Evolutionary conservation across 1,140 invertebrate genomes (phyloP), one percentile per base, ranked within the genome.

Genomic region (Mesaphorura yosii): DNA sequence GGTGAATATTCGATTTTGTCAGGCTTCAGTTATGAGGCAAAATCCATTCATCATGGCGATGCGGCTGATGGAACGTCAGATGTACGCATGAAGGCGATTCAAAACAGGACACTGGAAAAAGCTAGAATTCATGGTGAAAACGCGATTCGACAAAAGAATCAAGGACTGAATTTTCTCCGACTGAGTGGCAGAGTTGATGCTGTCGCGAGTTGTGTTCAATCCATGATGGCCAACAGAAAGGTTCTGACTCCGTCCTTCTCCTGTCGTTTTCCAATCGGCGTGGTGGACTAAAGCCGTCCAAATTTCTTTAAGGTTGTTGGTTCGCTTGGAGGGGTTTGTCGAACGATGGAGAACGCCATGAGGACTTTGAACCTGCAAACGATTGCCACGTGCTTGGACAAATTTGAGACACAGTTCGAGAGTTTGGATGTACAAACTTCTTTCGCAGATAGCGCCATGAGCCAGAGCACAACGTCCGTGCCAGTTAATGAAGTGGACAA

Each of bases 41-140:
- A n/a, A n/a, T n/a, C n/a, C n/a, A n/a, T n/a, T n/a, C n/a, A n/a
- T n/a, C n/a, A n/a, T n/a, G n/a, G n/a, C n/a, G n/a, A n/a, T n/a
- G n/a, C n/a, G n/a, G n/a, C n/a, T n/a, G n/a, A n/a, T n/a, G n/a
- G n/a, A n/a, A n/a, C n/a, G n/a, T n/a, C n/a, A n/a, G n/a, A n/a
- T n/a, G n/a, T n/a, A n/a, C n/a, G n/a, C 34, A 37, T 12, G 34
- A 37, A 12, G n/a, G 40, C 40, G 7, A 12, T 42, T 42, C 12
- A 12, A 20, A 42, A 42, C 14, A 20, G 40, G 14, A 10, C 10
- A 7, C 6, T 14, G 20, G 40, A 42, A 42, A 42, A 14, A 12
- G 40, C 40, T 7, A 42, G 20, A 20, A 42, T 42, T 20, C 40
- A 42, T 42, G 40, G 14, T 17, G 40, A 42, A 20, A 42, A 42